Evolutionary conservation across 2,888 invertebrate species (phyloP).

Genomic region (Pristionchus entomophagus): DNA sequence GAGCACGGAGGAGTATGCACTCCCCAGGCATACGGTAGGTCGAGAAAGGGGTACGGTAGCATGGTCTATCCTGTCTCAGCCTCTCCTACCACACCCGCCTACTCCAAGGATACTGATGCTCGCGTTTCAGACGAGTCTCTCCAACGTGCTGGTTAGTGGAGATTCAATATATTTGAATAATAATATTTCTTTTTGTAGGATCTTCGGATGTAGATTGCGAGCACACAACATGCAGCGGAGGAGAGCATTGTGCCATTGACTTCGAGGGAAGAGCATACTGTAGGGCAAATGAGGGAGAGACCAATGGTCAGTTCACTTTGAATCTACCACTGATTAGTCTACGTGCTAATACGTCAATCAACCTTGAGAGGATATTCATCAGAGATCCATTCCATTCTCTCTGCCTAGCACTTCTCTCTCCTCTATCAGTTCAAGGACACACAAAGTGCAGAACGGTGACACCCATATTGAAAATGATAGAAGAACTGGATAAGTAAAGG

Average conservation of each 20-base stretch:
- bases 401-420: not conserved
- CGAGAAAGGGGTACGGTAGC: too few species aligned
- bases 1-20: slow-evolving; percentile 13
- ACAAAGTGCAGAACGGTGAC: slow-evolving; percentile 14
- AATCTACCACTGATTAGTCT: not conserved
- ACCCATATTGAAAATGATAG: slow-evolving; percentile 1
- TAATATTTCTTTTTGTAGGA: not conserved
- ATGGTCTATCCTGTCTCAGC: not conserved
- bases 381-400: not conserved
- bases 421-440: slow-evolving; percentile 31
- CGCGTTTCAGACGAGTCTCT: not conserved
- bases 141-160: not conserved
- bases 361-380: not conserved
- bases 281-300: not conserved
- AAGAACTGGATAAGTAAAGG: slow-evolving; percentile 25
- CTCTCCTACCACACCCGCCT: not conserved
- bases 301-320: not conserved
- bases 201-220: not conserved
- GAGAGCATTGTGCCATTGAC: not conserved
- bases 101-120: not conserved
- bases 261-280: slow-evolving; percentile 22
- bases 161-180: not conserved
- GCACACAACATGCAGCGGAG: not conserved
- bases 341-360: not conserved
- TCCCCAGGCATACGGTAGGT: not conserved